Evolutionary conservation across 2,888 invertebrate species (phyloP).

Genomic region (Lasius fuliginosus): DNA sequence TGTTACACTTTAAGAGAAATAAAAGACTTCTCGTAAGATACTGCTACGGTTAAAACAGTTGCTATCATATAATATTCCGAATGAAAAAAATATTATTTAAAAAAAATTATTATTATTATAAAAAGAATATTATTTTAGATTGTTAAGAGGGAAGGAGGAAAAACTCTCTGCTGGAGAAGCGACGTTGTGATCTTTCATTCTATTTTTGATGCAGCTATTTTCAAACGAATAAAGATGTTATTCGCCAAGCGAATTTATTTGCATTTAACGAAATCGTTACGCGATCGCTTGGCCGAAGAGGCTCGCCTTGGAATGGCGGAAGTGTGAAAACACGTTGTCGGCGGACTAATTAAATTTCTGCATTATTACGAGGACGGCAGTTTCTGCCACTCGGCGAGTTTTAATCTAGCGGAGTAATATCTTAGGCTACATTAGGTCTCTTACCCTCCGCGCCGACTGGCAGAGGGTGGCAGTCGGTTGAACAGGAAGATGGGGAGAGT

Average conservation of each 20-base stretch:
- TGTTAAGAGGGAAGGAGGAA: not conserved
- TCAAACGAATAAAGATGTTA: not conserved
- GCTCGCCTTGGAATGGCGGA: conserved; percentile 48
- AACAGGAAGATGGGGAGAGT: conserved; percentile 62
- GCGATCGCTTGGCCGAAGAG: conserved; percentile 6
- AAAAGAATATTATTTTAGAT: not conserved
- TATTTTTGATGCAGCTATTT: not conserved
- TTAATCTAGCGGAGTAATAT: conserved; percentile 82
- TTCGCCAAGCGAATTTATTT: conserved; percentile 22
- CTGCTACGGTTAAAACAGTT: not conserved
- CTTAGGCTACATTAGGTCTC: conserved; percentile 80
- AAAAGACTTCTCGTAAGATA: not conserved
- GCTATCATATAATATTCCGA: not conserved
- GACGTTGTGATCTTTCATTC: not conserved
- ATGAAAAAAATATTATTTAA: not conserved
- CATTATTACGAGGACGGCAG: conserved; percentile 73
- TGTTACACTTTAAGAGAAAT: not conserved
- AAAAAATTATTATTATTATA: too few relatives aligned
- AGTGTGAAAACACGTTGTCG: conserved; percentile 72
- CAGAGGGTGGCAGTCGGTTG: conserved; percentile 53
- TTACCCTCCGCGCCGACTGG: conserved; percentile 66
- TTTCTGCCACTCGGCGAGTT: conserved; percentile 77
- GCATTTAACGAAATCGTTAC: conserved; percentile 44
- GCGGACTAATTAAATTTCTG: conserved; percentile 78
- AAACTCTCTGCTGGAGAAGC: not conserved